Evolutionary conservation across 1,140 invertebrate genomes (phyloP), one percentile per base, ranked within the genome.

Genomic region (Pentalonia nigronervosa): DNA sequence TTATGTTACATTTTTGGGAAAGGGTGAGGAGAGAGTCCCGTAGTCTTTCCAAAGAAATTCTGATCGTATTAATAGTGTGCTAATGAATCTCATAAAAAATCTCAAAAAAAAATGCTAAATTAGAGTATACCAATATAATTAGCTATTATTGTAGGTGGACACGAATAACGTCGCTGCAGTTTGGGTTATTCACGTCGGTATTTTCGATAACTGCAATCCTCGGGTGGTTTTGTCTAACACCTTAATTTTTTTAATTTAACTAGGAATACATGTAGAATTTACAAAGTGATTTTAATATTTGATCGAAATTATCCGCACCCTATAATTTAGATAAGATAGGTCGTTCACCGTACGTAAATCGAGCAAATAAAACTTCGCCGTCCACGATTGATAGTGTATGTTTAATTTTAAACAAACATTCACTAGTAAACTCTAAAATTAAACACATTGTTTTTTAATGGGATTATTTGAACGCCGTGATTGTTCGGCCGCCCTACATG

Each of bases 371-470:
- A 20, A 20, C 30, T 1, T 1, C 60, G 30, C 30, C 14, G 30
- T n/a, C n/a, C 14, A 17, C 60, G 60, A 76, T 76, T 30, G 60
- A 67, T 67, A 67, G 6, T 4, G 30, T n/a, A n/a, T 76, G 60
- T 76, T 76, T 76, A 84, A 84, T 84, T n/a, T n/a, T 76, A 76
- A 76, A 76, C 14, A 0, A n/a, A 76, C 1, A n/a, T 76, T 76
- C 6, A 14, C n/a, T n/a, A 76, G 30, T 17, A 17, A 76, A 76
- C 30, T 4, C n/a, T 76, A n/a, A 76, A 76, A n/a, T n/a, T 76
- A 76, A 76, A 76, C 60, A 76, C n/a, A n/a, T 76, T 76, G 60
- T 76, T 76, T 67, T 53, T 67, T 67, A 67, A 67, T 76, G 60
- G 60, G 6, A n/a, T 76, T n/a, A n/a, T 76, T 76, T n/a, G 30